phyloP scores from a whole-genome alignment of 1,140 invertebrate species.

The Mizuhopecten yessoensis region DNA sequence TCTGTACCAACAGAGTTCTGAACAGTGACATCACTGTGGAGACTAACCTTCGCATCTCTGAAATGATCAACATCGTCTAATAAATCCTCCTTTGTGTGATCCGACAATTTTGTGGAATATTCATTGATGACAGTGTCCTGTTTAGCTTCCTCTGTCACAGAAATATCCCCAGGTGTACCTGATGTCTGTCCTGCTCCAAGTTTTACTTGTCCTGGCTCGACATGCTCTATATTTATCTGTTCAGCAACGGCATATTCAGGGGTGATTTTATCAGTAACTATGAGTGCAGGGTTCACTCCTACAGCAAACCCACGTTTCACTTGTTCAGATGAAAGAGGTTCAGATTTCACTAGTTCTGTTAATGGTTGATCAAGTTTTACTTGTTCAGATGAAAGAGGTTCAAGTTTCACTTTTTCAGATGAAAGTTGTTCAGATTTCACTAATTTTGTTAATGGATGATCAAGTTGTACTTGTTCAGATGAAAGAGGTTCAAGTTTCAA shows the following conservation, averaged over 20 bases:
- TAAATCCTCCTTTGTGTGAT: too few species aligned
- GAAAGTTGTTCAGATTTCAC: background rate
- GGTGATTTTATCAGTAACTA: background rate
- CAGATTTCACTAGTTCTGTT: background rate
- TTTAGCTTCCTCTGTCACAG: background rate
- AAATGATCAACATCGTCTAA: background rate
- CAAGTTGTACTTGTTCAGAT: slow-evolving; percentile 13
- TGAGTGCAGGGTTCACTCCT: background rate
- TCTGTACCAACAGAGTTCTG: too few species aligned
- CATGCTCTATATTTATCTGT: background rate
- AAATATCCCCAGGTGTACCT: background rate
- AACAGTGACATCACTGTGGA: too few species aligned
- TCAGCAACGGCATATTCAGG: slow-evolving; percentile 4
- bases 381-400: background rate
- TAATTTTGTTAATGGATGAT: background rate
- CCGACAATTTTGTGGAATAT: too few species aligned
- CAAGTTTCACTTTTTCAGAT: background rate
- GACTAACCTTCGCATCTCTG: background rate
- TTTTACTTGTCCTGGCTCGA: background rate
- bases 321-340: background rate
- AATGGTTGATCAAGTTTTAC: background rate
- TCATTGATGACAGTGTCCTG: background rate
- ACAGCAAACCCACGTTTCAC: background rate
- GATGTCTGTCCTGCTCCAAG: background rate
- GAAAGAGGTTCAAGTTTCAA: background rate